Evolutionary conservation across 2,888 invertebrate species (phyloP), one percentile per base, ranked within the genome.

Genomic region (Melanotus villosus): DNA sequence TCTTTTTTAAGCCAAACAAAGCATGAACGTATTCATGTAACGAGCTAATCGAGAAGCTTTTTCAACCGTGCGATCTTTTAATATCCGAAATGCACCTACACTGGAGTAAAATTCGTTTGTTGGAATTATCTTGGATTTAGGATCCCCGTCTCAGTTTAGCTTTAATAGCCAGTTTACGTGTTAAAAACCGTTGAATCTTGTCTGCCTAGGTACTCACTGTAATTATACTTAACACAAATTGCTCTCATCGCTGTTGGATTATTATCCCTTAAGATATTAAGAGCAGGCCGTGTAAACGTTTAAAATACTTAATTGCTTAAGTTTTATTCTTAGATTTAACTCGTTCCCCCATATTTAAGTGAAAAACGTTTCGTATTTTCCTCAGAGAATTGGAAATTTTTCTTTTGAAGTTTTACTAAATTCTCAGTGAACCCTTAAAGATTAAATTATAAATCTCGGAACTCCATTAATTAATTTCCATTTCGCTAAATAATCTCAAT

Each of bases 171-270:
- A 30, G 32, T 59, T 59, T 59, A 59, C 59, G 45, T 59, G 59
- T 59, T 59, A 45, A 59, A 45, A 59, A 45, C 59, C 59, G 23
- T 32, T 32, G 59, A 52, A 32, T 52, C 32, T 52, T 52, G 52
- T 47, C 52, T 52, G 52, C 32, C 9, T 59, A 30, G 21, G 45
- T 59, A 45, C 59, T 45, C 38, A 32, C 18, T 30, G 19, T 59
- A 59, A 59, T 59, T 59, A 59, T 45, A 26, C 32, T 59, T 59
- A 45, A 59, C 45, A 59, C 59, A 59, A 59, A 59, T 59, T 45
- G 30, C 59, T 45, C 45, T 23, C 59, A 32, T 45, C 45, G 32
- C 59, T 59, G 32, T 52, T 41, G 32, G 30, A 59, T 45, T 59
- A 45, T 59, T 59, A 45, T 45, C 30, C 38, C 4, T 21, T 43